These are phyloP conservation scores for Zaprionus taronus DNA, from an alignment of 1,140 invertebrate species.

Conservation along the genomic window DNA sequence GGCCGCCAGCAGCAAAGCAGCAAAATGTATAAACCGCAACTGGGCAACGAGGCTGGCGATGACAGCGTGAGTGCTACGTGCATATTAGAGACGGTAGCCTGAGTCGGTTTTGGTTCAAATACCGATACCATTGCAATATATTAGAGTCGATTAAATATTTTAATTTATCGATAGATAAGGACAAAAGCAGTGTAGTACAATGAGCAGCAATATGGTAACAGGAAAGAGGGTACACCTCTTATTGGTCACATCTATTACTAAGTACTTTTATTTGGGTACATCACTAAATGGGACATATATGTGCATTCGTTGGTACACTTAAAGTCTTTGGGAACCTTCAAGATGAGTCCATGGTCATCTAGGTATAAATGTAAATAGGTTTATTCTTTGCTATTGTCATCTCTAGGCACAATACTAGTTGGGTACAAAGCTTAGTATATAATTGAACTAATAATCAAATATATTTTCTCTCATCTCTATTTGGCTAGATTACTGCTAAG, in stretches of 20 bases:
- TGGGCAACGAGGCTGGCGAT: constrained; percentile 5
- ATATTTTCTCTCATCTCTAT: neutral
- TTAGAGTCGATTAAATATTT: neutral
- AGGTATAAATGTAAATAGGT: neutral
- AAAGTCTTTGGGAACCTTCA: neutral
- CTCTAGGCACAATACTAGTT: neutral
- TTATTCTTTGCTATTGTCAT: neutral
- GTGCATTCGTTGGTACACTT: neutral
- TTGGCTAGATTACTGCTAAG: neutral
- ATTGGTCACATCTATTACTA: neutral
- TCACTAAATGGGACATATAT: neutral
- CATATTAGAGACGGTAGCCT: neutral
- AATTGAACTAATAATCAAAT: too few relatives aligned
- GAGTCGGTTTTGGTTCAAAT: neutral
- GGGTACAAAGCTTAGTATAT: neutral
- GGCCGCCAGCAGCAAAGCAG: constrained; percentile 9
- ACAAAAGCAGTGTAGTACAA: too few relatives aligned
- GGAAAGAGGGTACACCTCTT: neutral
- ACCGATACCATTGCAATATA: neutral
- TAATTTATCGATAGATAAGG: too few relatives aligned
- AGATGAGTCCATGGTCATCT: neutral
- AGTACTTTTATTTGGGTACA: neutral
- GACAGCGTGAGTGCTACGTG: neutral
- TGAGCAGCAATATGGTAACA: too few relatives aligned
- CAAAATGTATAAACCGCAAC: constrained; percentile 9